Evolutionary conservation across 64 coral and sea anemone genomes (phyloP).

Genomic region (Montipora sp.): DNA sequence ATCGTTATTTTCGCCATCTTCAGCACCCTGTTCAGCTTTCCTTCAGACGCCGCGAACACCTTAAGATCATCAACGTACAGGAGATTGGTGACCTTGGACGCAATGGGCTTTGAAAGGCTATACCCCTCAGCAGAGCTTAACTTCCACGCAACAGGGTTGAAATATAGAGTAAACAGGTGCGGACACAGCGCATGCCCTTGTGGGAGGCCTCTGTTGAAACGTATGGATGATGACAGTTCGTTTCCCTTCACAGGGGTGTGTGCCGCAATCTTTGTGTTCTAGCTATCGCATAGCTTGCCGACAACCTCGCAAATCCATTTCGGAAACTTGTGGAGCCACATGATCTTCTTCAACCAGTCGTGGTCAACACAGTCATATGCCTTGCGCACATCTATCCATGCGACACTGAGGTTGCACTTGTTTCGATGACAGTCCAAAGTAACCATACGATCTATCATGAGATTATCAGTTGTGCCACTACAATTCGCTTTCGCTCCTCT

Average conservation of each 20-base stretch:
- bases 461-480: constrained; percentile 6
- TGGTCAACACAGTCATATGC: constrained; percentile 48
- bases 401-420: neutral
- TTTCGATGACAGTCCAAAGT: neutral
- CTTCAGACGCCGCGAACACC: no score
- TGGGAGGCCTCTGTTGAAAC: no score
- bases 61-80: no score
- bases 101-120: neutral
- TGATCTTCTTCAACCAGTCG: constrained; percentile 52
- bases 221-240: no score
- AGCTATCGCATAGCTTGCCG: constrained; percentile 51
- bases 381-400: constrained; percentile 38
- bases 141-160: no score
- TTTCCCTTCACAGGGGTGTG: constrained; percentile 18
- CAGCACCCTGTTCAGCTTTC: neutral
- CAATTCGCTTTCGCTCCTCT: no score
- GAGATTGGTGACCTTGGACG: constrained; percentile 7
- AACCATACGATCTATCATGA: constrained; percentile 50
- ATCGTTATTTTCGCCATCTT: neutral
- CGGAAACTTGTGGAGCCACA: constrained; percentile 43
- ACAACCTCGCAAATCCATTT: constrained; percentile 2
- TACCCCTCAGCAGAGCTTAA: no score
- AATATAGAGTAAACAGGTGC: no score
- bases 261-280: constrained; percentile 41
- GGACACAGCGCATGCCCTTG: no score